A percentile compares a stretch with the other conserved stretches of the same genome.
These are phyloP conservation scores for Camponotus fellah DNA, from an alignment of 2,888 invertebrate species.

Conservation along the genomic window DNA sequence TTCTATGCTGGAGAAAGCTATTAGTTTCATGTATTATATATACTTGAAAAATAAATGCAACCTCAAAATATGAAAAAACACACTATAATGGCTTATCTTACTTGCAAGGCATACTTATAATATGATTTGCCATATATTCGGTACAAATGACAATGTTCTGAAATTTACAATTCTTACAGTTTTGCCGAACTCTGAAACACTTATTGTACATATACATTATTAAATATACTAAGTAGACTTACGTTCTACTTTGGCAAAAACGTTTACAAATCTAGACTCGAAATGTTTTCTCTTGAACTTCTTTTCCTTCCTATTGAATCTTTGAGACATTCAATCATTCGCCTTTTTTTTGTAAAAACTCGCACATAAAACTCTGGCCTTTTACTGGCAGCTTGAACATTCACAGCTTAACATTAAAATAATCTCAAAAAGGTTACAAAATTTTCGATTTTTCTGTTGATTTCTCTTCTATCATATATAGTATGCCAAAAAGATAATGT, in stretches of 20 bases:
- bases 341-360: conserved; percentile 65
- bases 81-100: conserved; percentile 41
- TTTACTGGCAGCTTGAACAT: conserved; percentile 71
- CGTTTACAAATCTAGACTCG: conserved; percentile 76
- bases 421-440: conserved; percentile 80
- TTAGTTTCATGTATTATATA: conserved; percentile 30
- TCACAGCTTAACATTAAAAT: conserved; percentile 72
- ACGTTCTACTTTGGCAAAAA: conserved; percentile 81
- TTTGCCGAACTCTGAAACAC: conserved; percentile 46
- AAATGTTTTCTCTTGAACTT: conserved; percentile 40
- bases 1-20: conserved; percentile 29
- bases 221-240: conserved; percentile 80
- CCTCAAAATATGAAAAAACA: conserved; percentile 27
- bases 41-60: conserved; percentile 52
- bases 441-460: conserved; percentile 67
- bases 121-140: conserved; percentile 64
- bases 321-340: conserved; percentile 39
- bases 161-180: conserved; percentile 79
- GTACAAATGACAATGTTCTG: conserved; percentile 70
- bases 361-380: conserved; percentile 70
- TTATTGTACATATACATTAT: conserved; percentile 76
- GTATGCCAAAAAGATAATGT: conserved; percentile 74
- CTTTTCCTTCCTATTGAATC: conserved; percentile 52
- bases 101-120: conserved; percentile 44
- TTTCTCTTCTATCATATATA: conserved; percentile 67